A percentile compares a stretch with the other conserved stretches of the same genome.
These are phyloP conservation scores for Venusia cambrica DNA, from an alignment of 2,888 invertebrate genomes.

Conservation along the genomic window DNA sequence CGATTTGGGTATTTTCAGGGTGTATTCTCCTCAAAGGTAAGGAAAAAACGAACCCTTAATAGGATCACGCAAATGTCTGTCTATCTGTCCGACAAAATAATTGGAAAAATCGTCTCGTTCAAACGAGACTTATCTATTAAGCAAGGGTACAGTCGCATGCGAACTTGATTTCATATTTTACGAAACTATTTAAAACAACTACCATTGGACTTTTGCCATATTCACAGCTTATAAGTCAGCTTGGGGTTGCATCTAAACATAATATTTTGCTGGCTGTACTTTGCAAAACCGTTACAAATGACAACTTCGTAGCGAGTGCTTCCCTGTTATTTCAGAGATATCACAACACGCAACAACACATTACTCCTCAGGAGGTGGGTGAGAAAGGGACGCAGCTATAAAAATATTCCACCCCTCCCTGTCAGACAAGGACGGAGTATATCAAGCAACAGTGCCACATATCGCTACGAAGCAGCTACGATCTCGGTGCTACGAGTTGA, in stretches of 20 bases:
- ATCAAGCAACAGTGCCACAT: constrained; percentile 70
- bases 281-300: constrained; percentile 77
- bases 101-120: no score
- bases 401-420: constrained; percentile 54
- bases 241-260: constrained; percentile 13
- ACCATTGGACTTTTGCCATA: no score
- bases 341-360: constrained; percentile 82
- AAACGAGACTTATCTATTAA: no score
- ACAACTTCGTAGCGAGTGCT: constrained; percentile 80
- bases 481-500: constrained; percentile 32
- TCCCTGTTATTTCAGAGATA: constrained; percentile 82
- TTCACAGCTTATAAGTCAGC: no score
- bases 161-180: no score
- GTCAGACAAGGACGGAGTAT: constrained; percentile 56
- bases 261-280: constrained; percentile 53
- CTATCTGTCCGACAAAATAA: no score
- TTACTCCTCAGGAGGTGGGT: constrained; percentile 73
- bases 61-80: no score
- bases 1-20: no score
- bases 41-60: no score
- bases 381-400: constrained; percentile 59
- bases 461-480: constrained; percentile 42
- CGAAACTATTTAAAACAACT: no score
- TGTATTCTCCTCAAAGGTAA: no score
- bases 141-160: no score